A percentile compares a stretch with the other conserved stretches of the same genome.
Evolutionary conservation across 2,113 vertebrate species (phyloP).

Genomic region (Cyphomyrus discorhynchus): DNA sequence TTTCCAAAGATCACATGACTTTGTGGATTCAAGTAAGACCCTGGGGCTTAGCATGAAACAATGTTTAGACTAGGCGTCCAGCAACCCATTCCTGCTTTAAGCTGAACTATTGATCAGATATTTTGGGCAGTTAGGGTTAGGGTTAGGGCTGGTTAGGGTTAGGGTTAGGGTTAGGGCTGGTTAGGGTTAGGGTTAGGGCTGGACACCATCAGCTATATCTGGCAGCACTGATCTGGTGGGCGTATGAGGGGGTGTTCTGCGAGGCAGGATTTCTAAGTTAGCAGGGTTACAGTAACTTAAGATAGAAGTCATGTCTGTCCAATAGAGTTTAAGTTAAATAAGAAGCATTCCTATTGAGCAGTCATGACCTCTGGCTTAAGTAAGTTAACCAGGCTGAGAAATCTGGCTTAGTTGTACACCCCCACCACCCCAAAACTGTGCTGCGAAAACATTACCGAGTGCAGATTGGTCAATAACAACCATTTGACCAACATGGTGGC

Average conservation of each 20-base stretch:
- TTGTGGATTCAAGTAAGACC: too few relatives aligned
- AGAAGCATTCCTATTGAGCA: background rate
- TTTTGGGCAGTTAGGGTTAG: background rate
- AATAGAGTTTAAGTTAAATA: background rate
- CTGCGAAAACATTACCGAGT: background rate
- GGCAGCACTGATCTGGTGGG: background rate
- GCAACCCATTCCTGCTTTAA: background rate
- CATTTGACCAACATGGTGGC: too few relatives aligned
- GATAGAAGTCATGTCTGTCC: background rate
- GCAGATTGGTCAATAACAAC: background rate
- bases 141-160: background rate
- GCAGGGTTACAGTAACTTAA: background rate
- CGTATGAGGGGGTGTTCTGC: too few relatives aligned
- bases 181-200: background rate
- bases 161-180: too few relatives aligned
- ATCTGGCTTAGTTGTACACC: background rate
- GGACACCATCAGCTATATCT: background rate
- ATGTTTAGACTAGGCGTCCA: background rate
- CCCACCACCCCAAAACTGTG: background rate
- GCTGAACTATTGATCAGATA: background rate
- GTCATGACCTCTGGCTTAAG: background rate
- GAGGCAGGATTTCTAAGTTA: background rate
- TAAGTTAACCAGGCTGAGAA: background rate
- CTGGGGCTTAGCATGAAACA: background rate
- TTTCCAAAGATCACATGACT: background rate